phyloP scores from a whole-genome alignment of 2,888 invertebrate species.

The Anodontia alba region DNA sequence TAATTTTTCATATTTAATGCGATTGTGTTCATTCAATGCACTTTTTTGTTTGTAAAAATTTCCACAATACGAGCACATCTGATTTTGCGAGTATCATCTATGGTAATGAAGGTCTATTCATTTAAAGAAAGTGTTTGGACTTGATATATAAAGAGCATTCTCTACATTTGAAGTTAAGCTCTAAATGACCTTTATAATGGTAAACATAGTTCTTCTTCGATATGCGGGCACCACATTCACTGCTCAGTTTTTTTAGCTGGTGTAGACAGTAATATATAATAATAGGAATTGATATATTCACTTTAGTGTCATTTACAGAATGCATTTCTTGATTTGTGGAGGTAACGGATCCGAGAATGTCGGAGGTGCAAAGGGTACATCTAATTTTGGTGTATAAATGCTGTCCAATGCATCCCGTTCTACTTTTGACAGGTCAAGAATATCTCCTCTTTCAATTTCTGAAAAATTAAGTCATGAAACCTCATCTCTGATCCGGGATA shows the following conservation, averaged over 20 bases:
- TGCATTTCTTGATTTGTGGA: background rate
- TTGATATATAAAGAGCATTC: background rate
- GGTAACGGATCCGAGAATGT: background rate
- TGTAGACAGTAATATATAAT: background rate
- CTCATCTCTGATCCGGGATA: background rate
- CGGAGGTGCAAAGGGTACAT: background rate
- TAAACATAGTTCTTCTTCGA: background rate
- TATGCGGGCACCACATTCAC: background rate
- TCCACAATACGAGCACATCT: conserved; percentile 2
- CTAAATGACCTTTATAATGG: background rate
- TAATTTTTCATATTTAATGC: background rate
- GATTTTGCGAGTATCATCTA: background rate
- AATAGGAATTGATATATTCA: background rate
- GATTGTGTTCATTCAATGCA: background rate
- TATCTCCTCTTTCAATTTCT: background rate
- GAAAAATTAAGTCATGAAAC: background rate
- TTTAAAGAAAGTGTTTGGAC: background rate
- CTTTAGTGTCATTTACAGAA: background rate
- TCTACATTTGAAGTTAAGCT: background rate
- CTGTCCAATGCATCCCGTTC: background rate
- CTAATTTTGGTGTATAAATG: background rate
- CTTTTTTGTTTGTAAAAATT: conserved; percentile 12
- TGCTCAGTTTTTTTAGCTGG: background rate
- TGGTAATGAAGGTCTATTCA: background rate
- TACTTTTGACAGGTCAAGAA: background rate